These are phyloP conservation scores for Apeira syringaria DNA, from an alignment of 2,888 invertebrate species.

Conservation along the genomic window DNA sequence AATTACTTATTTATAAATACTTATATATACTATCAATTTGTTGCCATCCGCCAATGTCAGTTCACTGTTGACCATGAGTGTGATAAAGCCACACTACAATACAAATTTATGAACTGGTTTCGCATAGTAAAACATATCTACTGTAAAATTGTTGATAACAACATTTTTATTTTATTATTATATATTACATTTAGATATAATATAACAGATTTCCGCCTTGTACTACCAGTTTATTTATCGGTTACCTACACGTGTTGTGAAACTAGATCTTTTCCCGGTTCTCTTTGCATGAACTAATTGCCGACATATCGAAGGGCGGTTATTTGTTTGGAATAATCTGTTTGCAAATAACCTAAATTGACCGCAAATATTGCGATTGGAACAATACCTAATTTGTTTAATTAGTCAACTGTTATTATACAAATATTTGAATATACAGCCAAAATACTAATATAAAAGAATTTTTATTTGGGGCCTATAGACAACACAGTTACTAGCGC, in stretches of 20 bases:
- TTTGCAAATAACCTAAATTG: slow-evolving; percentile 11
- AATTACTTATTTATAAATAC: too few relatives aligned
- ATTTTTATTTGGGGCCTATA: too few relatives aligned
- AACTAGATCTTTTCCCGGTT: slow-evolving; percentile 53
- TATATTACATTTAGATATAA: slow-evolving; percentile 10
- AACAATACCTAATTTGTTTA: too few relatives aligned
- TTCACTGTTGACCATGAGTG: too few relatives aligned
- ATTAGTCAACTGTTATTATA: too few relatives aligned
- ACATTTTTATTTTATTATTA: slow-evolving; percentile 28
- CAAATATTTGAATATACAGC: too few relatives aligned
- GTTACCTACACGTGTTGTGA: slow-evolving; percentile 50
- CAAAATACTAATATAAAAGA: too few relatives aligned
- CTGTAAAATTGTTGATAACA: slow-evolving; percentile 31
- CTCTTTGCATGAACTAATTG: slow-evolving; percentile 53
- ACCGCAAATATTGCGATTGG: slow-evolving; percentile 33
- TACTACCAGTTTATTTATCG: slow-evolving; percentile 48
- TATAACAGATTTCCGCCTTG: slow-evolving; percentile 38
- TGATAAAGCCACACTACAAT: not conserved
- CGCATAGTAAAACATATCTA: slow-evolving; percentile 41
- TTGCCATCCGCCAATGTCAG: too few relatives aligned
- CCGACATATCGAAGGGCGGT: slow-evolving; percentile 35
- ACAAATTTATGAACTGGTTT: slow-evolving; percentile 15
- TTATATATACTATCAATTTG: too few relatives aligned
- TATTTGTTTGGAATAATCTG: slow-evolving; percentile 36
- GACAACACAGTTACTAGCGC: too few relatives aligned